A percentile compares a stretch with the other conserved stretches of the same genome.
phyloP scores from a whole-genome alignment of 1,140 invertebrate genomes.

The Macrobrachium nipponense region DNA sequence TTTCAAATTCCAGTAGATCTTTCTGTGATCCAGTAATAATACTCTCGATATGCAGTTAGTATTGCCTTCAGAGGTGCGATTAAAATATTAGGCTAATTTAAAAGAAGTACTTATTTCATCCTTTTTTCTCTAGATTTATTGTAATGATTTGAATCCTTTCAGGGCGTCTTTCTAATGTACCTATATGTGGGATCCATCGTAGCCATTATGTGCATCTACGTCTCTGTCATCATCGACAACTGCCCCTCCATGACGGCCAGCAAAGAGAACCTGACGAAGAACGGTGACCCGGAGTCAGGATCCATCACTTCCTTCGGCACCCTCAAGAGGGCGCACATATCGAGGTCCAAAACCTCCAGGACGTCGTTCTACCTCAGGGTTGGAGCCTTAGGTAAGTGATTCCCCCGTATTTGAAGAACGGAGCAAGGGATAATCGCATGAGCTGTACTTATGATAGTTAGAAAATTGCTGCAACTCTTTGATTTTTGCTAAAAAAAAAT shows the following conservation, averaged over 20 bases:
- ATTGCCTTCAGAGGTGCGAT: no score
- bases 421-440: no score
- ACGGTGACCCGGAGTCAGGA: constrained; percentile 65
- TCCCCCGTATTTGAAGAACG: background rate
- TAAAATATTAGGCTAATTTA: no score
- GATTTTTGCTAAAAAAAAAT: no score
- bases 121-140: no score
- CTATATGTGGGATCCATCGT: constrained; percentile 76
- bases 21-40: no score
- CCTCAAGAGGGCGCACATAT: constrained; percentile 73
- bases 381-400: constrained; percentile 76
- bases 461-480: no score
- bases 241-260: constrained; percentile 69
- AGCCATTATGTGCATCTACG: constrained; percentile 77
- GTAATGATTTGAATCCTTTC: constrained; percentile 18
- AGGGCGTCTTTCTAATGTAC: constrained; percentile 77
- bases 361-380: constrained; percentile 78
- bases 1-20: no score
- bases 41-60: no score
- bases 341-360: constrained; percentile 71
- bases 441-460: no score
- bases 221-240: constrained; percentile 75
- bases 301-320: constrained; percentile 73
- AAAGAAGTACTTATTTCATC: no score
- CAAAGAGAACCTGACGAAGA: constrained; percentile 65